A percentile compares a stretch with the other conserved stretches of the same genome.
phyloP scores from a whole-genome alignment of 2,888 invertebrate genomes.

The Patella pellucida region DNA sequence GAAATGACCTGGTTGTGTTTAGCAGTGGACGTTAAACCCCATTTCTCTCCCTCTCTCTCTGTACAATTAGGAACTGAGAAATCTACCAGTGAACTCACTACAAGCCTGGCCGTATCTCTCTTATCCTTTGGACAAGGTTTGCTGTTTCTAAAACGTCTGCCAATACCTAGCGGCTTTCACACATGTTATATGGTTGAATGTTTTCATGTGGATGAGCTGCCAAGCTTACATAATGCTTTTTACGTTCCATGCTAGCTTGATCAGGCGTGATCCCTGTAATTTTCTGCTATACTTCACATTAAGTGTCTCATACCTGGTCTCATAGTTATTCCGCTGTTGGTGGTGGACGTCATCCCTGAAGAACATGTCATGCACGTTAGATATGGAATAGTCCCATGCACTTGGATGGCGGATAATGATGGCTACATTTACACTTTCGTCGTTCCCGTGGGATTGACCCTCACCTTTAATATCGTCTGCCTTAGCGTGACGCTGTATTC shows the following conservation, averaged over 20 bases:
- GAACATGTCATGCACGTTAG: conserved; percentile 1
- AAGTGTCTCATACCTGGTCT: background rate
- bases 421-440: conserved; percentile 22
- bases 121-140: background rate
- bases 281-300: background rate
- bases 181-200: background rate
- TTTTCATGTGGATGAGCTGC: background rate
- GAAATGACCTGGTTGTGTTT: too few relatives aligned
- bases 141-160: background rate
- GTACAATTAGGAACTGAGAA: conserved; percentile 2
- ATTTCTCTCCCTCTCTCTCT: too few relatives aligned
- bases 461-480: conserved; percentile 27
- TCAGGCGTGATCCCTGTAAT: background rate
- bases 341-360: background rate
- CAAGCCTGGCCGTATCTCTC: background rate
- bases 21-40: too few relatives aligned
- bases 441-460: conserved; percentile 28
- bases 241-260: background rate
- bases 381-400: conserved; percentile 14
- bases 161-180: background rate
- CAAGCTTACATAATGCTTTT: background rate
- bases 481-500: conserved; percentile 29
- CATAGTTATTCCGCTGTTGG: background rate
- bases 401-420: conserved; percentile 19
- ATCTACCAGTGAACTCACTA: background rate